Evolutionary conservation across 2,797 vertebrate genomes (phyloP).

Genomic region (Enteromius viviparus): DNA sequence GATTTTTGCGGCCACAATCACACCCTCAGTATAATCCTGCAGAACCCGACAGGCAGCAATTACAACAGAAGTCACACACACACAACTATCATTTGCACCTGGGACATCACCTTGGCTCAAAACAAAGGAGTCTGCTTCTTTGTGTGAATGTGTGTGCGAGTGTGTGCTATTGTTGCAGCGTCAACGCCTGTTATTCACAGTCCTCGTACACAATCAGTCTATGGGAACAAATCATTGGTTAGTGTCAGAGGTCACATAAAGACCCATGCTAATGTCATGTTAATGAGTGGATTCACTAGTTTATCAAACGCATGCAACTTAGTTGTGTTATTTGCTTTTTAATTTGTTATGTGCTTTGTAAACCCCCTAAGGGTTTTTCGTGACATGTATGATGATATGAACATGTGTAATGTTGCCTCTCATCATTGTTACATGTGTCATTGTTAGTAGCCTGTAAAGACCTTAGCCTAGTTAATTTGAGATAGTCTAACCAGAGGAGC

Average conservation of each 20-base stretch:
- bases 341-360: background rate
- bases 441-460: slow-evolving; percentile 4
- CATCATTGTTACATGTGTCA: slow-evolving; percentile 1
- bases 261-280: slow-evolving; percentile 19
- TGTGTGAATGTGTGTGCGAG: slow-evolving; percentile 43
- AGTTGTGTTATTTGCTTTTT: background rate
- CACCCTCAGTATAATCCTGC: slow-evolving; percentile 6
- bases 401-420: slow-evolving; percentile 6
- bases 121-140: slow-evolving; percentile 50
- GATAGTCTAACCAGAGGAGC: slow-evolving; percentile 75
- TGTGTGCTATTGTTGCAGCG: slow-evolving; percentile 36
- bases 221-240: slow-evolving; percentile 73
- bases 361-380: background rate
- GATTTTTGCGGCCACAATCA: slow-evolving; percentile 13
- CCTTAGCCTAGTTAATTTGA: slow-evolving; percentile 31
- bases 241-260: slow-evolving; percentile 41
- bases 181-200: slow-evolving; percentile 71
- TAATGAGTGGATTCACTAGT: background rate
- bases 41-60: slow-evolving; percentile 12
- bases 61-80: slow-evolving; percentile 26
- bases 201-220: slow-evolving; percentile 6
- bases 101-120: slow-evolving; percentile 44
- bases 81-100: slow-evolving; percentile 39
- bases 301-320: slow-evolving; percentile 1
- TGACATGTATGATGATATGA: slow-evolving; percentile 15